Conservation (phyloP, 2,113 vertebrate species). For the Hydrochoerus hydrochaeris region DNA sequence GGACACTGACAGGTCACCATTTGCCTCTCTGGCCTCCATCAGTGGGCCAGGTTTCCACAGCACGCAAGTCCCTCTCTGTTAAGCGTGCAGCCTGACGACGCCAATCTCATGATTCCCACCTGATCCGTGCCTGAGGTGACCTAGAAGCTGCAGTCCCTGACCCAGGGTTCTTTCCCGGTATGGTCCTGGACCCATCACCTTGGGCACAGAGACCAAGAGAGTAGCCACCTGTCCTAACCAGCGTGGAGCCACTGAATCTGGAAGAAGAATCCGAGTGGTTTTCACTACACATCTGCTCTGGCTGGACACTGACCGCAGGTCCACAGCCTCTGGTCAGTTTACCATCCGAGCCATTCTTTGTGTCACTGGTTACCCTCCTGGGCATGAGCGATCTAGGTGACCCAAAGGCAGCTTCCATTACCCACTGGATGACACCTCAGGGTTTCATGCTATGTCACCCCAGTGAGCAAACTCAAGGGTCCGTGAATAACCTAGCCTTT, state of each 20-base stretch:
- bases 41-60: neutral
- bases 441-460: neutral
- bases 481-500: neutral
- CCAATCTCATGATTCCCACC: neutral
- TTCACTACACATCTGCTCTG: neutral
- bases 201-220: neutral
- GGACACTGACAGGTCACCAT: neutral
- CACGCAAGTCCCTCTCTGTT: too few relatives aligned
- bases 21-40: neutral
- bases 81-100: neutral
- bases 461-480: neutral
- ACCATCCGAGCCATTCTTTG: neutral
- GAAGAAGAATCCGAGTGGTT: neutral
- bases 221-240: neutral
- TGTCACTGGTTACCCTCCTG: too few relatives aligned
- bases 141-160: accelerated
- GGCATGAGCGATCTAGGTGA: neutral
- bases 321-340: neutral
- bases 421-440: neutral
- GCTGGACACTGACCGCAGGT: too few relatives aligned
- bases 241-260: neutral
- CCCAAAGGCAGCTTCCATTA: neutral
- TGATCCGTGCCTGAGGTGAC: neutral
- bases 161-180: neutral
- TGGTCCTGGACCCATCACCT: too few relatives aligned